These are phyloP conservation scores for Noctua janthina DNA, from an alignment of 2,888 invertebrate genomes.

Conservation along the genomic window DNA sequence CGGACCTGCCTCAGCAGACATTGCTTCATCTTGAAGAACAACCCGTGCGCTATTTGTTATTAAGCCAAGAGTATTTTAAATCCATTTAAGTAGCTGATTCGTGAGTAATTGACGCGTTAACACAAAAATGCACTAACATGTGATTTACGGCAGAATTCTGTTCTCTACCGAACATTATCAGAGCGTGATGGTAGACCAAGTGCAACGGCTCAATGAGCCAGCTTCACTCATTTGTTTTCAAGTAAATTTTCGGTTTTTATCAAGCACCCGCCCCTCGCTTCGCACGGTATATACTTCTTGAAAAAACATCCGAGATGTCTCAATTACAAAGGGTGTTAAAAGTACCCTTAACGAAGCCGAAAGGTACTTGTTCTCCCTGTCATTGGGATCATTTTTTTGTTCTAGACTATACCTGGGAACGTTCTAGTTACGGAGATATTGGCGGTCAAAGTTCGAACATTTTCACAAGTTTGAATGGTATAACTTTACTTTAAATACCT, in stretches of 20 bases:
- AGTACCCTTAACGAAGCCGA: too few species aligned
- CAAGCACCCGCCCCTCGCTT: background rate
- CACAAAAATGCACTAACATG: conserved; percentile 18
- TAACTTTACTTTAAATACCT: too few species aligned
- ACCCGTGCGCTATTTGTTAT: background rate
- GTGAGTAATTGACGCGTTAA: background rate
- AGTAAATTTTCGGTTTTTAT: conserved; percentile 7
- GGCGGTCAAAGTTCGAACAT: too few species aligned
- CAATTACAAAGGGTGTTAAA: background rate
- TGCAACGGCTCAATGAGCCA: conserved; percentile 15
- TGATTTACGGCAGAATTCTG: conserved; percentile 15
- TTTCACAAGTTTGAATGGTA: too few species aligned
- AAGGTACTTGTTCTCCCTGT: too few species aligned
- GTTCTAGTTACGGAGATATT: too few species aligned
- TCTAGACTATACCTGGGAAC: too few species aligned
- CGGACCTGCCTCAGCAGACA: background rate
- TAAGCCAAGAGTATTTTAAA: background rate
- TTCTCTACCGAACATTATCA: conserved; percentile 2
- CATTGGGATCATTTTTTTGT: too few species aligned
- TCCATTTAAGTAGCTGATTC: background rate
- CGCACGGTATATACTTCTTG: background rate
- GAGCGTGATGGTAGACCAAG: conserved; percentile 9
- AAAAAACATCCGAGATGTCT: background rate
- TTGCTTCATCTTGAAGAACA: background rate
- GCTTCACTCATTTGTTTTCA: background rate